Conservation (phyloP, 2,797 vertebrate genomes). For the Threskiornis aethiopicus region DNA sequence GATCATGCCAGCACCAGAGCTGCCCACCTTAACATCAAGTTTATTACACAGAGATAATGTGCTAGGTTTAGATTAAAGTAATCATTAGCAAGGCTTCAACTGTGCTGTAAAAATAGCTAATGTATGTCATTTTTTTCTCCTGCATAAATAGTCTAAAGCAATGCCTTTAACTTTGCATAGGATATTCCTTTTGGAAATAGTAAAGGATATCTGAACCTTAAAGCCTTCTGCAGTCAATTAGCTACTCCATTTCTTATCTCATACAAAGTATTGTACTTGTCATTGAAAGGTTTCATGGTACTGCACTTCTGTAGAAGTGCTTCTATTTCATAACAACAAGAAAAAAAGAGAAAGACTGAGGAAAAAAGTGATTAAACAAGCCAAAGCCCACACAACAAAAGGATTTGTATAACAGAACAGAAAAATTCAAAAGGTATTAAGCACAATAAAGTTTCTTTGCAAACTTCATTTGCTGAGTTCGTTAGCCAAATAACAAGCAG, state of each 20-base stretch:
- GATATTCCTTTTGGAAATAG: background rate
- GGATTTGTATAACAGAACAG: background rate
- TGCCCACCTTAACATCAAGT: background rate
- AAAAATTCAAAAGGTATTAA: background rate
- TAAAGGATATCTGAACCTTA: background rate
- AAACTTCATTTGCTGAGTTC: background rate
- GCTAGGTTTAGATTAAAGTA: background rate
- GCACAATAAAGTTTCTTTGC: background rate
- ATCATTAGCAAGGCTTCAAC: background rate
- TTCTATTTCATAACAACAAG: background rate
- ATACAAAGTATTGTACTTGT: background rate
- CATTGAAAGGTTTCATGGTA: background rate
- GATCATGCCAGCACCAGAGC: fast-evolving
- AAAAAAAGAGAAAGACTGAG: background rate
- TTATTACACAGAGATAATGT: background rate
- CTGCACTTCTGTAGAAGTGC: background rate
- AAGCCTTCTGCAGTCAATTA: background rate
- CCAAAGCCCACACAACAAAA: background rate
- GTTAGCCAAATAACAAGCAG: background rate
- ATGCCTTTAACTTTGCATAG: background rate
- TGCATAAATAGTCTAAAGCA: background rate
- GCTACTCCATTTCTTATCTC: background rate
- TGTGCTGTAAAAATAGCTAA: background rate
- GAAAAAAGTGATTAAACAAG: background rate
- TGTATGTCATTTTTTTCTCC: background rate